Percentiles rank a stretch among this genome's conserved stretches.
Conservation (phyloP, 2,113 vertebrate species). For the Chlorocebus sabaeus region DNA sequence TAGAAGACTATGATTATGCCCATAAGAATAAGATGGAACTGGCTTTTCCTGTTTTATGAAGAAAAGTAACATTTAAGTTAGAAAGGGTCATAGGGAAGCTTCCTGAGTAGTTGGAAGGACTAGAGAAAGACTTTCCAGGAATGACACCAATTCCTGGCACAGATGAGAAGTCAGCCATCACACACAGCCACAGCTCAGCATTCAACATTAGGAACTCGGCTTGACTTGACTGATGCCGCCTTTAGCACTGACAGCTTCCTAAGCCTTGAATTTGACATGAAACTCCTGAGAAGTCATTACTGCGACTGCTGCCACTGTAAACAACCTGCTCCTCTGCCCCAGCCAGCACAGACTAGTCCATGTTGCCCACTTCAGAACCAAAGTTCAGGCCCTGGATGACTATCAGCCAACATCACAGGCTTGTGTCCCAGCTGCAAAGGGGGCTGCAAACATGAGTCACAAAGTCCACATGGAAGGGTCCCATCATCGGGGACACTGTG, state of each 20-base stretch:
- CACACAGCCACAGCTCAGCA: fast-evolving
- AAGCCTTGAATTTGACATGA: neutral
- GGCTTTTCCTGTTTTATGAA: neutral
- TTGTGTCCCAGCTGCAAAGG: neutral
- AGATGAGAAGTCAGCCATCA: neutral
- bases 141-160: fast-evolving
- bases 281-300: neutral
- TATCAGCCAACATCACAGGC: neutral
- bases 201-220: neutral
- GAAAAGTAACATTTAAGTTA: neutral
- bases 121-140: neutral
- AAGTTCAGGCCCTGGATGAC: neutral
- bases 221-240: neutral
- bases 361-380: fast-evolving
- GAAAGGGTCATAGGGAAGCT: neutral
- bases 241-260: no score
- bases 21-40: neutral
- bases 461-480: neutral
- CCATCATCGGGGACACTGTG: neutral
- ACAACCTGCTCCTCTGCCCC: neutral
- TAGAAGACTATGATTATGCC: neutral
- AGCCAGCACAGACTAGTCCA: no score
- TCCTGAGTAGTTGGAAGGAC: neutral
- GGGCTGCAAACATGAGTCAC: neutral
- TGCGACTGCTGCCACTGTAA: neutral